Base-by-base conservation (phyloP, 1,140 invertebrate species). In the Drosophila tristis region DNA sequence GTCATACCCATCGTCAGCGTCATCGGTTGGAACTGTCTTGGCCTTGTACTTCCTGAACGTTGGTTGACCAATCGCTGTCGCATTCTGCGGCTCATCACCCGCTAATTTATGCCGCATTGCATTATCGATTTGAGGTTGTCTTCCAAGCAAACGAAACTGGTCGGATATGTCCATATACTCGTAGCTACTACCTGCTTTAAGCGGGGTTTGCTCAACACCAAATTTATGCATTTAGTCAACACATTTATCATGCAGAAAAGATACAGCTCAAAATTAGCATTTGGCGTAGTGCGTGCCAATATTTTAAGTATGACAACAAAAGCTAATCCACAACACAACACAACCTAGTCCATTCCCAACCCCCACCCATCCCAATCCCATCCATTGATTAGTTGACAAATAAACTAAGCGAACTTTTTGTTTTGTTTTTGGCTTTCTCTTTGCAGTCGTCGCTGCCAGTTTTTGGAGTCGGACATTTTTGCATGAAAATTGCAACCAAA, bases 401-500 rank as follows among this genome's bases (percentile, higher is more conserved):
- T 80, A 72, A 60, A 70, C 75, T 64, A 60, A 78, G 26, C 39
- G 25, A 59, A 16, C 42, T 11, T 43, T 55, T 57, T 48, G 48
- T 43, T 55, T 57, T 48, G 48, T 35, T 25, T 59, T 55, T 70
- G 53, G 75, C 74, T 86, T 84, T 75, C 71, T 75, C 78, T 86
- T 85, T 86, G 56, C 82, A 86, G 35, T 39, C 35, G 35, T 13
- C 35, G 35, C 4, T 4, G 35, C 11, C 35, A 13, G 8, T 9
- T 35, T 9, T 55, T 20, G 53, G 55, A 48, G 20, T 26, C 23
- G 51, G 29, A 35, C 39, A 58, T 50, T 82, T 39, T 79, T 66
- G 82, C 84, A 82, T 84, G 72, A 84, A 73, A 89, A 84, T 84
- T 89, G 76, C 78, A 80, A 62, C 58, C 57, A 54, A 82, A 89